Evolutionary conservation across 2,113 vertebrate genomes (phyloP), one percentile per base, ranked within the genome.

Genomic region (Pachycephala philippinensis): DNA sequence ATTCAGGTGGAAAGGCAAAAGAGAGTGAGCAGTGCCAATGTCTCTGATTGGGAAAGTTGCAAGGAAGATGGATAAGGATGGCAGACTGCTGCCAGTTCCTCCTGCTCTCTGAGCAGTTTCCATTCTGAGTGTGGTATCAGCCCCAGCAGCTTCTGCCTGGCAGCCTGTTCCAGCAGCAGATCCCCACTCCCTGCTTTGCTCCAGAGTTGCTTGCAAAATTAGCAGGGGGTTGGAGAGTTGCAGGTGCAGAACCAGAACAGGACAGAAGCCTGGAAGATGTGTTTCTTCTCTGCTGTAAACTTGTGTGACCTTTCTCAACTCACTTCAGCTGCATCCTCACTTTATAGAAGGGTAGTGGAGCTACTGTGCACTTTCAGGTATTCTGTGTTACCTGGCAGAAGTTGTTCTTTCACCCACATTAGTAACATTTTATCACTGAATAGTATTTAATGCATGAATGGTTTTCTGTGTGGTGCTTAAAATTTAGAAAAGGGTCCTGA

Each of bases 271-370:
- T 93, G 53, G 59, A 87, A 84, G 31, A 63, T 42, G 18, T 54
- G 37, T 57, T 93, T 56, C 28, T 71, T 8, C 44, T 93, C n/a
- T 53, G 65, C 44, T 78, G 30, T 63, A n/a, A 60, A 49, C 49
- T 35, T 52, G 10, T 59, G 37, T 64, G 77, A 64, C 35, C 39
- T 78, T 93, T 63, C 65, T 65, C 27, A 49, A 1, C 3, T 81
- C 9, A 1, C 17, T 80, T 42, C 26, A 77, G 14, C 13, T 5
- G 1, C 7, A 35, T 65, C 31, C 26, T 74, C 22, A 3, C 7
- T 52, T 60, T 64, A 8, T 23, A 18, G 3, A 0, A 1, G 2
- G 30, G 12, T 15, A 35, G 52, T 1, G 2, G 74, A 89, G 69
- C 72, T 91, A 2, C 21, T 71, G 49, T 33, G 24, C 1, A 0